phyloP scores from a whole-genome alignment of 2,113 vertebrate genomes.

The Passerina amoena region DNA sequence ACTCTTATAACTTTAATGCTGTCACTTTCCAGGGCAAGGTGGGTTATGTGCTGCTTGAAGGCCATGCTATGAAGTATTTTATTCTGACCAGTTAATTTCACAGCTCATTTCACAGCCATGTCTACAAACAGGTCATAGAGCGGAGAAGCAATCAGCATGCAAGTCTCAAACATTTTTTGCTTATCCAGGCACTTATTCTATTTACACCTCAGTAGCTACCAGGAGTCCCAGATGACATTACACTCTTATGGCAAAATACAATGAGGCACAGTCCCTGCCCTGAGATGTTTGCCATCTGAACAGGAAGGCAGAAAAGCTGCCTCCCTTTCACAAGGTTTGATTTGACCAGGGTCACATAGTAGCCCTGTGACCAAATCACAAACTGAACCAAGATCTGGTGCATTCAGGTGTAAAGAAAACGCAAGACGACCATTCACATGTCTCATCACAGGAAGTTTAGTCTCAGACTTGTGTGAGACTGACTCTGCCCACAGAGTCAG shows the following conservation, averaged over 20 bases:
- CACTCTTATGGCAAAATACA: not conserved
- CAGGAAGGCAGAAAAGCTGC: not conserved
- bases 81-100: not conserved
- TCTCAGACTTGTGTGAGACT: not conserved
- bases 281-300: not conserved
- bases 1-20: not conserved
- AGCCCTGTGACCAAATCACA: fast-evolving
- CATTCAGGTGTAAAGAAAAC: not conserved
- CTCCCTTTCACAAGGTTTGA: not conserved
- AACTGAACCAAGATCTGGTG: not conserved
- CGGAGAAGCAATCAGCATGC: not conserved
- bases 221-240: not conserved
- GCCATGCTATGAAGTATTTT: not conserved
- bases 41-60: not conserved
- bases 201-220: not conserved
- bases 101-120: conserved; percentile 1
- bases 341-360: not conserved
- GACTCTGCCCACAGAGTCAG: not conserved
- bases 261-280: not conserved
- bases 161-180: not conserved
- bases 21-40: not conserved
- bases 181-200: not conserved
- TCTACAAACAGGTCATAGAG: not conserved
- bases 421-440: not conserved
- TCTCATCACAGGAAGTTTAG: not conserved